Base-by-base conservation (phyloP, 2,113 vertebrate species). In the Pithys albifrons region DNA sequence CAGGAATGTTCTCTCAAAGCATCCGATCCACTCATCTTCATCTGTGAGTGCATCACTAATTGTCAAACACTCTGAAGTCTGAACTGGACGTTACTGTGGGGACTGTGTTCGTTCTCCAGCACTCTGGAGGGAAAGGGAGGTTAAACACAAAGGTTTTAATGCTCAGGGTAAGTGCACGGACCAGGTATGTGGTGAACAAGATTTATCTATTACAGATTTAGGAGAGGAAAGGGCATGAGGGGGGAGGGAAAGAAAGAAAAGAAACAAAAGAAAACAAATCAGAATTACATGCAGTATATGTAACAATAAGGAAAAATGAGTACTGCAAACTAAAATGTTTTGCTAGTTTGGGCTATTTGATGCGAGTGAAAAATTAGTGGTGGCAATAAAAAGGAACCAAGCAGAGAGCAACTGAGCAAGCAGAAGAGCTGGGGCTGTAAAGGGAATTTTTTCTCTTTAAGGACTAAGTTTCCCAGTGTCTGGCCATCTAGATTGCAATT, bases 131-230 rank as follows among this genome's bases (percentile, higher is more conserved):
- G 94, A 82, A 91, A 95, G 72, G 97, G 77, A 85, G 73, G 80
- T 96, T 69, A 72, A 93, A 97, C 97, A 98, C 98, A 98, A 88
- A 93, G 98, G 97, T 97, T 97, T 98, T 98, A 98, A 97, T 98
- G 97, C 94, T 97, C 98, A 92, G 97, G 97, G 95, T 98, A 96
- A 23, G 97, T 98, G 95, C 97, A 97, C 5, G 98, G 97, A 88
- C 97, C 97, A 65, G 98, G 97, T 31, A 97, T 97, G 91, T 97
- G 98, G 89, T 98, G 97, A 87, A 97, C 86, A 91, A 98, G 97
- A 81, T 98, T 98, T 97, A 98, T 97, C 98, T 99, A 80, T 45
- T 39, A 79, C 29, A 79, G 29, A 43, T 94, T 91, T 84, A 90
- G 93, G 95, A 93, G 29, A 77, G 41, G 33, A 83, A 27, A 76